Conservation (phyloP, 2,113 vertebrate species). For the Tupaia chinensis region DNA sequence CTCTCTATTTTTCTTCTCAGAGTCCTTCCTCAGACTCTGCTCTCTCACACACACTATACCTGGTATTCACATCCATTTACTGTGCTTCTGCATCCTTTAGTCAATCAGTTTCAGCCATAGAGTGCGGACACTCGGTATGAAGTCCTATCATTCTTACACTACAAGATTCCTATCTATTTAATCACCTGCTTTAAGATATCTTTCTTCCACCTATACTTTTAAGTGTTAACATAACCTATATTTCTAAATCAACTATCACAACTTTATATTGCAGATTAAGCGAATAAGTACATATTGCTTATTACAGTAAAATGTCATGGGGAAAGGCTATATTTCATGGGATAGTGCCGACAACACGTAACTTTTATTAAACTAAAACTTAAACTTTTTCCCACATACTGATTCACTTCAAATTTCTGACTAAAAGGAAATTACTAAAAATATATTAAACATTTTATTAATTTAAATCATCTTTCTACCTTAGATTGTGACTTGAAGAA, state of each 20-base stretch:
- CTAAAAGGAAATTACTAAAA: not conserved
- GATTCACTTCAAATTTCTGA: not conserved
- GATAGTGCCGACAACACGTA: not conserved
- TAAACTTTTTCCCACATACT: not conserved
- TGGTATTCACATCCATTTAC: too few species aligned
- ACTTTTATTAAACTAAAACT: conserved; percentile 9
- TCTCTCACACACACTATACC: too few species aligned
- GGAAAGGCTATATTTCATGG: not conserved
- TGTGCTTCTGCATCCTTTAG: too few species aligned
- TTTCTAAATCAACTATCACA: not conserved
- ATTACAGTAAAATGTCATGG: not conserved
- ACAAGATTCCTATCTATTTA: not conserved
- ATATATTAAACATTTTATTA: not conserved
- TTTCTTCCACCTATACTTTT: not conserved
- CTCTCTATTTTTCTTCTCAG: too few species aligned
- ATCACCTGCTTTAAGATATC: not conserved
- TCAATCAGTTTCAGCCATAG: too few species aligned
- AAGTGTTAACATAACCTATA: not conserved
- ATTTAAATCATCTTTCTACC: not conserved
- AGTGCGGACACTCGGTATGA: too few species aligned
- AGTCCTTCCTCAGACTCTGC: too few species aligned
- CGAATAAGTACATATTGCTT: not conserved
- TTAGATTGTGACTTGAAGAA: not conserved
- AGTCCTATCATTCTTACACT: not conserved
- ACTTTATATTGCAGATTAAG: not conserved